Evolutionary conservation across 2,113 vertebrate genomes (phyloP), one percentile per base, ranked within the genome.

Genomic region (Puntigrus tetrazona): DNA sequence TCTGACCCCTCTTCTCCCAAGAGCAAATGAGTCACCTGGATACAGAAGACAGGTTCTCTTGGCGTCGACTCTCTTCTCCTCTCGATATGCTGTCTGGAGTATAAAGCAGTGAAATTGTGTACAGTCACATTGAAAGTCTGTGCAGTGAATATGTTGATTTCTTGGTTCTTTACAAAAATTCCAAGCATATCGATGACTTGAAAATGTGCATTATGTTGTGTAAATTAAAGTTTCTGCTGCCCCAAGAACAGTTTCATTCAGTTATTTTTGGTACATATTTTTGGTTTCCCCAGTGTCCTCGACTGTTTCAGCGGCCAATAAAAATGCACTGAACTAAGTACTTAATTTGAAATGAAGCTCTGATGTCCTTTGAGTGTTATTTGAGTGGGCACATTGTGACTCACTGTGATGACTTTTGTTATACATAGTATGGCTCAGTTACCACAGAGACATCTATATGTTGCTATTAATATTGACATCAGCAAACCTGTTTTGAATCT

Each of bases 391-490:
- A 63, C n/a, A 29, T 63, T 7, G 18, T 80, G 73, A 47, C 72
- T 75, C 72, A 75, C 34, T n/a, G 9, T n/a, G 34, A 22, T 38
- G 9, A 43, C 69, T 76, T 75, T 47, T 52, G 41, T 47, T 67
- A 34, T 81, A 47, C 25, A 67, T 34, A 65, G 41, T 47, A 47
- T 47, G 18, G 55, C 52, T 78, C 52, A 18, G 78, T 81, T 81
- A 31, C 78, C 78, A 67, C 59, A 81, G 78, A 81, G 61, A 81
- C 41, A 6, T 43, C 18, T 31, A 45, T 29, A 63, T 34, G 59
- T 65, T 67, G 59, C 59, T 81, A 43, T 43, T 78, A 81, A 47
- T 81, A 81, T 67, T 34, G 57, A 63, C 57, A 65, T n/a, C 9
- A 20, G 59, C 27, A 7, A 22, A 34, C 59, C 1, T 61, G 57